These are phyloP conservation scores for Atopsyche davidsoni DNA, from an alignment of 1,140 invertebrate genomes.

Conservation along the genomic window DNA sequence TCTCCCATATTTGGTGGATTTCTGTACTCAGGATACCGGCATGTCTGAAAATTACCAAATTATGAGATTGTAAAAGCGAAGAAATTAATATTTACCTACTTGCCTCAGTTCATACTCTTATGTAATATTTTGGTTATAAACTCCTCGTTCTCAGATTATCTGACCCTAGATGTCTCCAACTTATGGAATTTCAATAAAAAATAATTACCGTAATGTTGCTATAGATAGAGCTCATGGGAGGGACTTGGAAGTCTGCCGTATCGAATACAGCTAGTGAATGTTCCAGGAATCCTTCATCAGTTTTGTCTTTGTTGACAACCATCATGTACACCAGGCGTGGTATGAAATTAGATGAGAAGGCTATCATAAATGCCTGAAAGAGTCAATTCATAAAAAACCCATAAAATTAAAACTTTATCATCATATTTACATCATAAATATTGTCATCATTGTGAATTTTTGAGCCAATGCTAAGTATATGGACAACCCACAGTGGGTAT, in stretches of 20 bases:
- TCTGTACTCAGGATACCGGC: constrained; percentile 70
- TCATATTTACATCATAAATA: too few relatives aligned
- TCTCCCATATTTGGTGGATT: constrained; percentile 56
- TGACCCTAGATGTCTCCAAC: too few relatives aligned
- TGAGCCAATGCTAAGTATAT: too few relatives aligned
- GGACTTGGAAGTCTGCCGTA: constrained; percentile 59
- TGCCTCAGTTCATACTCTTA: too few relatives aligned
- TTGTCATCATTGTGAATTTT: too few relatives aligned
- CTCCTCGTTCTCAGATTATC: too few relatives aligned
- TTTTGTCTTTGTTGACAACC: constrained; percentile 52
- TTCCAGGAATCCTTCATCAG: constrained; percentile 73
- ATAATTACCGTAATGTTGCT: constrained; percentile 20
- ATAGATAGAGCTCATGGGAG: constrained; percentile 32
- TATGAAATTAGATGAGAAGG: constrained; percentile 97
- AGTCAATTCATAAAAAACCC: background rate
- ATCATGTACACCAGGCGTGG: constrained; percentile 83
- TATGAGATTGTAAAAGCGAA: too few relatives aligned
- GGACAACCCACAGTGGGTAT: too few relatives aligned
- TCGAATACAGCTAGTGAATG: constrained; percentile 79
- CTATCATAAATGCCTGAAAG: constrained; percentile 56
- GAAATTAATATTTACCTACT: too few relatives aligned
- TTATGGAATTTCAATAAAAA: too few relatives aligned
- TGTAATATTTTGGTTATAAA: too few relatives aligned
- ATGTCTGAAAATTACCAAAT: constrained; percentile 67
- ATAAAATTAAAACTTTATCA: too few relatives aligned